Evolutionary conservation across 2,113 vertebrate genomes (phyloP).

Genomic region (Pomatostomus ruficeps): DNA sequence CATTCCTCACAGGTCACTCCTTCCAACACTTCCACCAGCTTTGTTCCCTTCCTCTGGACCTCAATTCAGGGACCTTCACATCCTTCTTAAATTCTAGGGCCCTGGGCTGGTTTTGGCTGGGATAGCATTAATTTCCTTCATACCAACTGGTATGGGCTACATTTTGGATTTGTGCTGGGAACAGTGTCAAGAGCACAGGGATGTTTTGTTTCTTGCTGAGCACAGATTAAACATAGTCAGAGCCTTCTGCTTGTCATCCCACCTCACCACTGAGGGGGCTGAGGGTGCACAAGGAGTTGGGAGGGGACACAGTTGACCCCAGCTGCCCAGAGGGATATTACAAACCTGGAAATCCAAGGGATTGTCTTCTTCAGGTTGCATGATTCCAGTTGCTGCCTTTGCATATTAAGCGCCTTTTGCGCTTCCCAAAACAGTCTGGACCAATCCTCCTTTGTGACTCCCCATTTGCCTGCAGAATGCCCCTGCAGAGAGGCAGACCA

Average conservation of each 20-base stretch:
- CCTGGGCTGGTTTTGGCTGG: not conserved
- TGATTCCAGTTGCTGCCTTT: not conserved
- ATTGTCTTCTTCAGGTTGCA: not conserved
- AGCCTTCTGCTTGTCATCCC: not conserved
- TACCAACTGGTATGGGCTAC: not conserved
- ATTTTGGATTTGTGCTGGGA: not conserved
- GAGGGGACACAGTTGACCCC: not conserved
- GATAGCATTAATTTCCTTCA: not conserved
- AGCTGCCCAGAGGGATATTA: not conserved
- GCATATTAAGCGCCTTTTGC: not conserved
- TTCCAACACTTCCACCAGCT: not conserved
- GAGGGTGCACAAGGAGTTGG: not conserved
- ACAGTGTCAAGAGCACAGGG: not conserved
- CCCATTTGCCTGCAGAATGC: not conserved
- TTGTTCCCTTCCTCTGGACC: not conserved
- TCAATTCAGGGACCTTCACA: not conserved
- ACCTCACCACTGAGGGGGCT: not conserved
- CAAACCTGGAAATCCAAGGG: not conserved
- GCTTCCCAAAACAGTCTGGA: not conserved
- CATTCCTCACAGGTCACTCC: not conserved
- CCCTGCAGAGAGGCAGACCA: not conserved
- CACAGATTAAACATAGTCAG: not conserved
- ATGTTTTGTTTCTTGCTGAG: not conserved
- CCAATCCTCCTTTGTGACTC: not conserved
- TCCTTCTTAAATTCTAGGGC: not conserved